phyloP scores from a whole-genome alignment of 2,888 invertebrate genomes.

The Boloria euphrosyne region DNA sequence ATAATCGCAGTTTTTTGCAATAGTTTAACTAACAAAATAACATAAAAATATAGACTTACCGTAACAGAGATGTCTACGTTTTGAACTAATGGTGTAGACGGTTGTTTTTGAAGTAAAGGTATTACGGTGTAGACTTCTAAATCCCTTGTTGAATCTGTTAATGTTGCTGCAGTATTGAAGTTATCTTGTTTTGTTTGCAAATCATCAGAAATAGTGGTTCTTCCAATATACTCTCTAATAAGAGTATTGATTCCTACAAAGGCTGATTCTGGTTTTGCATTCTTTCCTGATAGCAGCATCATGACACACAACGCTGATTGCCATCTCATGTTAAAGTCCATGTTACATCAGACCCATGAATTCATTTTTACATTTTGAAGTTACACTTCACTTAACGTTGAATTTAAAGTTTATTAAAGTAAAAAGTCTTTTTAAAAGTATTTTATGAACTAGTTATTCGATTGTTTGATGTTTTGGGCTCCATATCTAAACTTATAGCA shows the following conservation, averaged over 20 bases:
- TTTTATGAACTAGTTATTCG: too few species aligned
- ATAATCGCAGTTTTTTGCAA: too few species aligned
- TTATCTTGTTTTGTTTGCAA: slow-evolving; percentile 17
- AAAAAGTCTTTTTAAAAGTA: too few species aligned
- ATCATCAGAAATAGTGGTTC: slow-evolving; percentile 32
- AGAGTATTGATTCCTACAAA: slow-evolving; percentile 52
- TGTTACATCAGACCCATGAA: slow-evolving; percentile 19
- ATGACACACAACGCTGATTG: slow-evolving; percentile 49
- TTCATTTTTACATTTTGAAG: slow-evolving; percentile 7
- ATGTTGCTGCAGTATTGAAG: slow-evolving; percentile 2
- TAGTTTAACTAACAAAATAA: too few species aligned
- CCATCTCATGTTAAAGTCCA: slow-evolving; percentile 54
- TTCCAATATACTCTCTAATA: slow-evolving; percentile 52
- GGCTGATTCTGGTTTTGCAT: slow-evolving; percentile 47
- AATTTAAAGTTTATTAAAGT: background rate
- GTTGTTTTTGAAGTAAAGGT: too few species aligned
- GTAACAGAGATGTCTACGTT: background rate
- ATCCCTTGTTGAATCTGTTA: background rate
- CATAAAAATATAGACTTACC: too few species aligned
- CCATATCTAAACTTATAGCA: too few species aligned
- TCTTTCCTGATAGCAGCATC: slow-evolving; percentile 47
- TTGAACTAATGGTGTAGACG: background rate
- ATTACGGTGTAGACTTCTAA: too few species aligned
- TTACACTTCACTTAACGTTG: background rate
- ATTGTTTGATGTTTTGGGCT: too few species aligned